These are phyloP conservation scores for Cepaea nemoralis DNA, from an alignment of 1,140 invertebrate genomes.

Conservation along the genomic window DNA sequence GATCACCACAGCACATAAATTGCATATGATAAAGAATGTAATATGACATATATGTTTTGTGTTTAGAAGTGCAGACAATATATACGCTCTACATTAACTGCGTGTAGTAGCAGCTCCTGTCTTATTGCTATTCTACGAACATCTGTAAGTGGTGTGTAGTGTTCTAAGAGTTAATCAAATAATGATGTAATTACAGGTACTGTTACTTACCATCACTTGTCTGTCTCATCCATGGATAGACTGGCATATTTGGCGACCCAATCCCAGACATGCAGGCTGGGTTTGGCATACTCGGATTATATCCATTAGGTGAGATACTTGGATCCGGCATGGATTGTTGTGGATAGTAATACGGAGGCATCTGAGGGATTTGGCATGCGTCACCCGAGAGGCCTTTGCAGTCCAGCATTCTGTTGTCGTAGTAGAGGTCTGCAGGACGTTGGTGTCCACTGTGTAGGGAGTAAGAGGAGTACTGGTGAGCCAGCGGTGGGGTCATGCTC, in stretches of 20 bases:
- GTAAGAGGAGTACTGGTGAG: constrained; percentile 43
- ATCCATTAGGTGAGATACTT: constrained; percentile 40
- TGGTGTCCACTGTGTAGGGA: constrained; percentile 38
- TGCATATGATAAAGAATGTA: too few relatives aligned
- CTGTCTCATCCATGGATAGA: constrained; percentile 94
- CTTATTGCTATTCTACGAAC: too few relatives aligned
- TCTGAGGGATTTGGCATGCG: constrained; percentile 18
- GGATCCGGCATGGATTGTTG: constrained; percentile 40
- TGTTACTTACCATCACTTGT: constrained; percentile 58
- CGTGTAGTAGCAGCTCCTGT: too few relatives aligned
- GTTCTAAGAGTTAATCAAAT: too few relatives aligned
- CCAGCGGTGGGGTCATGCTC: constrained; percentile 32
- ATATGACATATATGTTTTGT: too few relatives aligned
- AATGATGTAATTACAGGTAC: too few relatives aligned
- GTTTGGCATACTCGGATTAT: constrained; percentile 29
- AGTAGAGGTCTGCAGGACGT: constrained; percentile 19
- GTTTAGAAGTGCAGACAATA: too few relatives aligned
- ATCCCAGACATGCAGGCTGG: constrained; percentile 47
- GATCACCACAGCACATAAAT: too few relatives aligned
- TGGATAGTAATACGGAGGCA: constrained; percentile 38
- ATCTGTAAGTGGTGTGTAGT: too few relatives aligned
- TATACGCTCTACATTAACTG: too few relatives aligned
- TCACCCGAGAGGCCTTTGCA: constrained; percentile 39
- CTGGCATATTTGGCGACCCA: constrained; percentile 51
- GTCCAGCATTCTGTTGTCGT: constrained; percentile 39